phyloP scores from a whole-genome alignment of 2,113 vertebrate genomes.

The Hiodon alosoides region DNA sequence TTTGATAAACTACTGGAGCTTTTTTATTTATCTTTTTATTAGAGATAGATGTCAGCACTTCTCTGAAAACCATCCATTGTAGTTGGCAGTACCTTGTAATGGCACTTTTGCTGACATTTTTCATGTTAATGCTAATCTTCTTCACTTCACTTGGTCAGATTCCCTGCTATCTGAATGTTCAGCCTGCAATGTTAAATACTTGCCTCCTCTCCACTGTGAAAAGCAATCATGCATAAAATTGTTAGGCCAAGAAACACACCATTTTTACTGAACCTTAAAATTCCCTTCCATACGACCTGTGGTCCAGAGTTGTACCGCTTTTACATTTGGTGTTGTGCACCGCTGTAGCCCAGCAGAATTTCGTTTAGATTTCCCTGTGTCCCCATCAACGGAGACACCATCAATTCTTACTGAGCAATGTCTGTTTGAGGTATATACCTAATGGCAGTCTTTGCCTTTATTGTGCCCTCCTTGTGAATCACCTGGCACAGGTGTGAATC shows the following conservation, averaged over 20 bases:
- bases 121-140: neutral
- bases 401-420: neutral
- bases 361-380: neutral
- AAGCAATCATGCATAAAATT: neutral
- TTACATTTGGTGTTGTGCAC: neutral
- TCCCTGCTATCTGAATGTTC: neutral
- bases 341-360: neutral
- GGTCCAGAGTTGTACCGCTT: neutral
- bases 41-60: neutral
- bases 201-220: neutral
- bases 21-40: neutral
- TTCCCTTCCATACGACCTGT: too few relatives aligned
- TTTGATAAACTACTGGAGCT: too few relatives aligned
- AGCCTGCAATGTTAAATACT: neutral
- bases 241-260: neutral
- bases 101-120: neutral
- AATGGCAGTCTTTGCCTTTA: too few relatives aligned
- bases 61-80: neutral
- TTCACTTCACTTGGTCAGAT: neutral
- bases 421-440: neutral
- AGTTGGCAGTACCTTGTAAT: neutral
- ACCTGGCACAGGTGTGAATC: too few relatives aligned
- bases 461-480: too few relatives aligned
- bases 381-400: neutral
- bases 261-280: neutral